A percentile compares a stretch with the other conserved stretches of the same genome.
phyloP scores from a whole-genome alignment of 1,140 invertebrate species.

The Zaprionus ornatus region DNA sequence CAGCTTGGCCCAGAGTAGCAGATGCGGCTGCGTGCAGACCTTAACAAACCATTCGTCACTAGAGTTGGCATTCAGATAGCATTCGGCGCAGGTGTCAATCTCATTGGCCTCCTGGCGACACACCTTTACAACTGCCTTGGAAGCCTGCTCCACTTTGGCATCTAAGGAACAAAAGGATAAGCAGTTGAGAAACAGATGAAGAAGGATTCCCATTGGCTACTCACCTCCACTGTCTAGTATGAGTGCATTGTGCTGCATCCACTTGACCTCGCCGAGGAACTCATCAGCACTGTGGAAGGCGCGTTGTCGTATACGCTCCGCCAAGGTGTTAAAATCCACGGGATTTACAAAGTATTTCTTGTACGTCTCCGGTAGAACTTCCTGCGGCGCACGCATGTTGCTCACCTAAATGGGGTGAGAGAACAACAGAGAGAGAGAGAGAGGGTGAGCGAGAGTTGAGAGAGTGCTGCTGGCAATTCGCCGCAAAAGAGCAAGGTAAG shows the following conservation, averaged over 20 bases:
- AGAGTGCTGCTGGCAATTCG: slow-evolving; percentile 46
- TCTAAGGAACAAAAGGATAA: slow-evolving; percentile 25
- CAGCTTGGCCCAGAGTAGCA: slow-evolving; percentile 95
- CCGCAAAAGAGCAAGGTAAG: slow-evolving; percentile 38
- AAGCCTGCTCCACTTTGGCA: slow-evolving; percentile 86
- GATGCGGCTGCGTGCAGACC: slow-evolving; percentile 94
- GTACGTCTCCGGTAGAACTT: slow-evolving; percentile 61
- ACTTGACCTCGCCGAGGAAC: slow-evolving; percentile 94
- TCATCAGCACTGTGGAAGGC: slow-evolving; percentile 95
- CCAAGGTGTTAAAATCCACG: slow-evolving; percentile 91
- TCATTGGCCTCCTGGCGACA: slow-evolving; percentile 94
- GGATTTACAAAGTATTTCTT: slow-evolving; percentile 91
- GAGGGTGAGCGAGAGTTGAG: slow-evolving; percentile 10
- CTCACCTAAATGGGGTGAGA: slow-evolving; percentile 44
- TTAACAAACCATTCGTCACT: slow-evolving; percentile 94
- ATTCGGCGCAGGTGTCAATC: slow-evolving; percentile 97
- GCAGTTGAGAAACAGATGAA: background rate
- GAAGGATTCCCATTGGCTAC: slow-evolving; percentile 53
- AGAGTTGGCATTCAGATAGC: slow-evolving; percentile 94
- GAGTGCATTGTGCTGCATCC: slow-evolving; percentile 96
- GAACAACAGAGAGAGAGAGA: slow-evolving; percentile 7
- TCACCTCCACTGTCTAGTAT: slow-evolving; percentile 92
- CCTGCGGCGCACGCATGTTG: slow-evolving; percentile 62
- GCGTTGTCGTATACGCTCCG: slow-evolving; percentile 90
- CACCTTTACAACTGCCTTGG: slow-evolving; percentile 91